Evolutionary conservation across 2,888 invertebrate species (phyloP), one percentile per base, ranked within the genome.

Genomic region (Limnephilus auricula): DNA sequence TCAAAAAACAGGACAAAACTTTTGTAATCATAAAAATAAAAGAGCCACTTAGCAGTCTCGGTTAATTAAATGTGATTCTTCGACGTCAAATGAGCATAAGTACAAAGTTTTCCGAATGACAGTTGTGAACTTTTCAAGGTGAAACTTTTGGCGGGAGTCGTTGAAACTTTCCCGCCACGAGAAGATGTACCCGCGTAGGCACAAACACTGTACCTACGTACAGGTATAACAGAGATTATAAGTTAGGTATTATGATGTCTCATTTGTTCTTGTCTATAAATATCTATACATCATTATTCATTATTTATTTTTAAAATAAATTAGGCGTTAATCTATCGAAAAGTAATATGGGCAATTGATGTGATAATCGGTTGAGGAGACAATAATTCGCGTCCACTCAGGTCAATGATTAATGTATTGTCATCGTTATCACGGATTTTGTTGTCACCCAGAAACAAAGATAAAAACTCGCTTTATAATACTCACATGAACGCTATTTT

Each of bases 81-180:
- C 65, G 25, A 25, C 9, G n/a, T 25, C 65, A 65, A n/a, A 25
- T 65, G 65, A 18, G 25, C 18, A 65, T 65, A n/a, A 65, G 65
- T 9, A 65, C 25, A n/a, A n/a, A n/a, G n/a, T 65, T 65, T 65
- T 9, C n/a, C 65, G 65, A 86, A 86, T 65, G 86, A 45, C 86
- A 50, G 45, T 45, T 30, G 86, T 12, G 50, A 88, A 34, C 65
- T 65, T 88, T 88, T 88, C 87, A 88, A 88, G 87, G 87, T 32
- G 78, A 88, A 78, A 88, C 85, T 85, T 88, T 88, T 88, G 87
- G 87, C 87, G 87, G 87, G 87, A 79, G 78, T 18, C 10, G 85
- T 34, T 9, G 40, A 78, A 78, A 78, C 37, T 88, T 88, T 88
- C 87, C 87, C 87, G 87, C 87, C 78, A 31, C 82, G 83, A 32